These are phyloP conservation scores for Digitonthophagus gazella DNA, from an alignment of 2,888 invertebrate genomes.

Conservation along the genomic window DNA sequence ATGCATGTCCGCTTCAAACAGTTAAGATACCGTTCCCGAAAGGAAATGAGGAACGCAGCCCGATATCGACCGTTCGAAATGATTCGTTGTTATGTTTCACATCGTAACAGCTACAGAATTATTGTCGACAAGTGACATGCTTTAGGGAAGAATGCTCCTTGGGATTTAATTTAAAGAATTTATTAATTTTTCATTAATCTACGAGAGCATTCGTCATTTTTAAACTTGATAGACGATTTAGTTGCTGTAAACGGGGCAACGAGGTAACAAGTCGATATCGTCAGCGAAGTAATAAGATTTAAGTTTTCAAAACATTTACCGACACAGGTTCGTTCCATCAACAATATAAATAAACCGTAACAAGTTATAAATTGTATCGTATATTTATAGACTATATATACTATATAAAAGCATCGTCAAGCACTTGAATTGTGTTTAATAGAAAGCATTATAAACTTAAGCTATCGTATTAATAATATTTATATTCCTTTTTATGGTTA, in stretches of 20 bases:
- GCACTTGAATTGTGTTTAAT: constrained; percentile 5
- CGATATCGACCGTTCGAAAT: not conserved
- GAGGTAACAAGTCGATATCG: not conserved
- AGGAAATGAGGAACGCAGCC: not conserved
- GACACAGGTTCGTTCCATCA: not conserved
- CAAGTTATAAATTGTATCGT: not conserved
- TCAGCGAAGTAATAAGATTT: not conserved
- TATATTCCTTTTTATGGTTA: not conserved
- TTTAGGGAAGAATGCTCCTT: not conserved
- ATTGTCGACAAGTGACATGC: not conserved
- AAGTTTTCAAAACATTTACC: not conserved
- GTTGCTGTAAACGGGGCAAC: too few relatives aligned
- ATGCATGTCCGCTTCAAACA: not conserved
- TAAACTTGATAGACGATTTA: too few relatives aligned
- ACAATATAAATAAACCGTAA: not conserved
- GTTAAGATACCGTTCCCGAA: not conserved
- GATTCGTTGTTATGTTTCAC: not conserved
- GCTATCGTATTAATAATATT: not conserved
- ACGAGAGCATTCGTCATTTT: too few relatives aligned
- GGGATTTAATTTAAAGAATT: not conserved
- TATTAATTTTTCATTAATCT: too few relatives aligned
- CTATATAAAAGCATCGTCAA: constrained; percentile 5
- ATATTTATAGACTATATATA: not conserved
- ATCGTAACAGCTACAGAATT: too few relatives aligned
- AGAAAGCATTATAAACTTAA: not conserved